Evolutionary conservation across 2,113 vertebrate species (phyloP), one percentile per base, ranked within the genome.

Genomic region (Ia io): DNA sequence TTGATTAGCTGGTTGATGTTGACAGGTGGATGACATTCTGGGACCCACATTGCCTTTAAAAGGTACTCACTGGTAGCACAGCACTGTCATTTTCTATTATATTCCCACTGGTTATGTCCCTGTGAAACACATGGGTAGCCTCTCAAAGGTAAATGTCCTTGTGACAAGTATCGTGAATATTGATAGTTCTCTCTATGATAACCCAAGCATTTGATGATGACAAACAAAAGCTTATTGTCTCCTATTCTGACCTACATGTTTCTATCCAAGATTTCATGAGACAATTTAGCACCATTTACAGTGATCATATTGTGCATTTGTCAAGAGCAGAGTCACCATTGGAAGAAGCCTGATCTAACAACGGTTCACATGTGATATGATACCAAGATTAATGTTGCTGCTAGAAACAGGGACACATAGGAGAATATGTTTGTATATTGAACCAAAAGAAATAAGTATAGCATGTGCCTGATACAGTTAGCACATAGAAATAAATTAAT

Each of bases 151-250:
- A 85, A 94, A 86, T n/a, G 56, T 49, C 44, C 6, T 7, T 25
- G 9, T 88, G 69, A 90, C 40, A 94, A 93, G 74, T 79, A 37
- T 32, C 51, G 69, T 71, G 76, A 95, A 49, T 86, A 65, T 22
- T 79, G 35, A 47, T 73, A 84, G 23, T 65, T 80, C 18, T 59
- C 22, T 71, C 51, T 13, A 10, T 84, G 30, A 49, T 22, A 61
- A 49, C 6, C 67, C 78, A 91, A 35, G 9, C 2, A 6, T 92
- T 80, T 53, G 49, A 49, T 69, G 28, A 78, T 53, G 51, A 49
- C 16, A 13, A 71, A 79, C 30, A 67, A 70, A 83, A 61, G 22
- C 22, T 61, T 76, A 30, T n/a, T 44, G 40, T 93, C 53, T 93
- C 35, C 25, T 71, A 17, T 84, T 51, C 67, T 88, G 59, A 88